Base-by-base conservation (phyloP, 2,113 vertebrate species). In the Meriones unguiculatus region DNA sequence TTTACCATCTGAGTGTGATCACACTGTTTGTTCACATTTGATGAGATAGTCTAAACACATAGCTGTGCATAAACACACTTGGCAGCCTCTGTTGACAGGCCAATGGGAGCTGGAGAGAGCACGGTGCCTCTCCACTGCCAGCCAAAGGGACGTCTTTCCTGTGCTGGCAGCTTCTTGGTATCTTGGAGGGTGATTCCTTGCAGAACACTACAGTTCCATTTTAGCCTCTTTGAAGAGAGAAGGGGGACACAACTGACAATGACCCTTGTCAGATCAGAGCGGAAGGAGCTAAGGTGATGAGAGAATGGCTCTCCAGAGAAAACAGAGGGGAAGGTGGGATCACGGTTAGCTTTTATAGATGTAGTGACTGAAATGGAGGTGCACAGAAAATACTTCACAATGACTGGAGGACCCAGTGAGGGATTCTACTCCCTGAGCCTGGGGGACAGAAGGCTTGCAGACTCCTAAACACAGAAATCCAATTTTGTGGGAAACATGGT, bases 401-500 rank as follows among this genome's bases (percentile, higher is more conserved):
- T 82, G 35, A 69, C 10, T 18, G 35, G 7, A 32, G 64, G 62
- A 12, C 41, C 24, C 65, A 9, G 50, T 0, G 8, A 59, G 25
- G 32, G 28, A 7, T 32, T 85, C 7, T 0, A 35, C 20, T 41
- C 38, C 7, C 1, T 72, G 35, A 41, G 4, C 15, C 24, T 41
- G 12, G 38, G 7, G 35, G 28, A 41, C 25, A 30, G 52, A 73
- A 73, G 52, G n/a, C 25, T 41, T 25, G 2, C 13, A 72, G 52
- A 13, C 4, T 65, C 38, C 70, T 72, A 85, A n/a, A 35, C 17
- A 89, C 35, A 85, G 38, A 89, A 76, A 92, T n/a, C 57, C 24
- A 89, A 38, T 24, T 95, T 95, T 95, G 20, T 87, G 67, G 78
- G 76, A 46, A 73, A n/a, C 35, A 50, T 20, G 25, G 46, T 41